phyloP scores from a whole-genome alignment of 1,140 invertebrate genomes.

The Zaprionus lachaisei region DNA sequence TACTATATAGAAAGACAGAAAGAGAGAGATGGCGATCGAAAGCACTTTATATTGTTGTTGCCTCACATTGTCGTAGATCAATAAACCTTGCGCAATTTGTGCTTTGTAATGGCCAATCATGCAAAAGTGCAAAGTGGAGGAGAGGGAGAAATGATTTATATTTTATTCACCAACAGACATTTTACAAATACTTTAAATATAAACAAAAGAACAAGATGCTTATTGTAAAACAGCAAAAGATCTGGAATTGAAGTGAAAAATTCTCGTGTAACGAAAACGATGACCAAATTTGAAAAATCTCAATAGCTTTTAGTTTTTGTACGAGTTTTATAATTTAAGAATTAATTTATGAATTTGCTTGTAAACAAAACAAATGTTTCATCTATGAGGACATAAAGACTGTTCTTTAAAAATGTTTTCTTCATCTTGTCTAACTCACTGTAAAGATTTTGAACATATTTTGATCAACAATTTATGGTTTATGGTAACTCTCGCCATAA shows the following conservation, averaged over 20 bases:
- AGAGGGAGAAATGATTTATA: not conserved
- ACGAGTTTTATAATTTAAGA: not conserved
- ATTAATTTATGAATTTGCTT: not conserved
- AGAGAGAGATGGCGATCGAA: not conserved
- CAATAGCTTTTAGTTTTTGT: too few species aligned
- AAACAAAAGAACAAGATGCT: not conserved
- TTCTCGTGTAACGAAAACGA: not conserved
- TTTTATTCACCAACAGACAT: not conserved
- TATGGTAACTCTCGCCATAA: too few species aligned
- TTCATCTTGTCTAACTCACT: too few species aligned
- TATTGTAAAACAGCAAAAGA: not conserved
- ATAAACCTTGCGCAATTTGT: slow-evolving; percentile 24
- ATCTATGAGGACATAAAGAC: too few species aligned
- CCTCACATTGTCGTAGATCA: slow-evolving; percentile 25
- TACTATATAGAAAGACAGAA: not conserved
- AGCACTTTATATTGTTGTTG: slow-evolving; percentile 1
- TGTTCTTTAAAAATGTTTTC: too few species aligned
- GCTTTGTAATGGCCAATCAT: not conserved
- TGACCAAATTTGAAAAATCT: not conserved
- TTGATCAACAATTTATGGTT: too few species aligned
- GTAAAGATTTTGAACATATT: too few species aligned
- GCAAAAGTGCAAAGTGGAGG: not conserved
- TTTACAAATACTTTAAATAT: not conserved
- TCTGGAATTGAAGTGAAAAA: not conserved
- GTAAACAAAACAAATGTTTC: not conserved